A percentile compares a stretch with the other conserved stretches of the same genome.
These are phyloP conservation scores for Drosophila willistoni DNA, from an alignment of 1,140 invertebrate genomes.

Conservation along the genomic window DNA sequence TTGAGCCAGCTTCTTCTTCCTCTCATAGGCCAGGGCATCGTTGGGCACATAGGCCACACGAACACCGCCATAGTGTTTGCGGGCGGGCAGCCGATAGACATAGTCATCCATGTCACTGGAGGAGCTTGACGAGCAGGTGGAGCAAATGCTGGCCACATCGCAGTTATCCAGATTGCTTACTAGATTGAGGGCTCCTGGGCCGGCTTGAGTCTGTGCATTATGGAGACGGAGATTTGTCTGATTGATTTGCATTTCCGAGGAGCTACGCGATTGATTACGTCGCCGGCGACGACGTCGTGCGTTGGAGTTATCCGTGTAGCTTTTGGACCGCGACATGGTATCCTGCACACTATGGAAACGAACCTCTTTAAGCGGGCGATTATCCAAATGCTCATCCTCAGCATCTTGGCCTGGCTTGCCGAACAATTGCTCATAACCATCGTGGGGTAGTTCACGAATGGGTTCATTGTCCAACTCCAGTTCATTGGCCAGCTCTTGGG, in stretches of 20 bases:
- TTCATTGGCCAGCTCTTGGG: constrained; percentile 76
- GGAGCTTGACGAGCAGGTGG: constrained; percentile 92
- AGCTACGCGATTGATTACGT: constrained; percentile 78
- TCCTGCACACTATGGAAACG: constrained; percentile 79
- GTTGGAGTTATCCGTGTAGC: constrained; percentile 82
- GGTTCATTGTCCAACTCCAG: constrained; percentile 74
- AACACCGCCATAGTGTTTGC: constrained; percentile 92
- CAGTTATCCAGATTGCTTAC: constrained; percentile 84
- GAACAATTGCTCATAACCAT: constrained; percentile 74
- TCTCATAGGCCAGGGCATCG: constrained; percentile 92
- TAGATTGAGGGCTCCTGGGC: constrained; percentile 50
- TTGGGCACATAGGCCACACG: constrained; percentile 95
- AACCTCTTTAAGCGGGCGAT: constrained; percentile 74
- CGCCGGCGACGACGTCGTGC: constrained; percentile 67
- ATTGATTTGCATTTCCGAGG: constrained; percentile 81
- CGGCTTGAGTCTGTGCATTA: constrained; percentile 74
- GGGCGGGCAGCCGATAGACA: constrained; percentile 91
- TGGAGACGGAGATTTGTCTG: constrained; percentile 78
- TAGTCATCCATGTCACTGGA: constrained; percentile 91
- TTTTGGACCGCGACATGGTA: constrained; percentile 81
- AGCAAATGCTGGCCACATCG: constrained; percentile 91
- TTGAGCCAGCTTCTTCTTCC: constrained; percentile 85
- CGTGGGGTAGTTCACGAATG: constrained; percentile 57
- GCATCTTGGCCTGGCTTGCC: constrained; percentile 30
- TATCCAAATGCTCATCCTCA: constrained; percentile 60